Percentiles rank a stretch among this genome's conserved stretches.
phyloP scores from a whole-genome alignment of 2,888 invertebrate species.

The Phortica okadai region DNA sequence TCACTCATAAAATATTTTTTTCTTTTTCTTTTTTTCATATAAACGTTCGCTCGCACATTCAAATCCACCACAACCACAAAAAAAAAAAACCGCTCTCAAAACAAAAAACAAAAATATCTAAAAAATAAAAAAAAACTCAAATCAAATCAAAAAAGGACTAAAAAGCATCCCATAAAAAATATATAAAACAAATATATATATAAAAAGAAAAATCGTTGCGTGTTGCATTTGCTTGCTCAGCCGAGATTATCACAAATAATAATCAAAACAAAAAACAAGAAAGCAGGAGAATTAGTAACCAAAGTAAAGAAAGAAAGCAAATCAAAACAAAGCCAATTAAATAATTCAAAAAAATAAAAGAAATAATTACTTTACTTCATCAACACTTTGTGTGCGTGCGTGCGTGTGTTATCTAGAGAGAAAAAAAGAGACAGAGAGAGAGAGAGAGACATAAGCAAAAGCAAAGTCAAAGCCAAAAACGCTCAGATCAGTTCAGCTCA shows the following conservation, averaged over 20 bases:
- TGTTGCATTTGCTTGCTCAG: constrained; percentile 56
- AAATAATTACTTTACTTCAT: neutral
- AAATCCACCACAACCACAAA: constrained; percentile 49
- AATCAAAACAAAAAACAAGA: constrained; percentile 43
- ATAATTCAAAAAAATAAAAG: constrained; percentile 14
- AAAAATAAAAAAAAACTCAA: constrained; percentile 43
- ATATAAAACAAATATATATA: neutral
- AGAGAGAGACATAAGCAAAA: neutral
- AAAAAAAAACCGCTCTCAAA: constrained; percentile 33
- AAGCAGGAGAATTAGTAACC: no score
- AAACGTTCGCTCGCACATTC: constrained; percentile 55
- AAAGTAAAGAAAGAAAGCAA: constrained; percentile 36
- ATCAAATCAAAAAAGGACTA: constrained; percentile 37
- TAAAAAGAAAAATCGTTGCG: constrained; percentile 51
- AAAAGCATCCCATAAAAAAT: constrained; percentile 55
- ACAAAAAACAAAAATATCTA: neutral
- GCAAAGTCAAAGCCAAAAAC: constrained; percentile 14
- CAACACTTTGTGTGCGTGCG: neutral
- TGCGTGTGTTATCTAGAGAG: constrained; percentile 4
- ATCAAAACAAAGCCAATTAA: constrained; percentile 41
- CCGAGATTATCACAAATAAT: constrained; percentile 43
- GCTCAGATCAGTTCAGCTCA: neutral
- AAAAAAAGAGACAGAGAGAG: neutral
- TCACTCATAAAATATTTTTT: constrained; percentile 75
- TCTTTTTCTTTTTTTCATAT: constrained; percentile 74